Conservation (phyloP, 2,888 invertebrate species). For the Sinodicranocentrus sp. region DNA sequence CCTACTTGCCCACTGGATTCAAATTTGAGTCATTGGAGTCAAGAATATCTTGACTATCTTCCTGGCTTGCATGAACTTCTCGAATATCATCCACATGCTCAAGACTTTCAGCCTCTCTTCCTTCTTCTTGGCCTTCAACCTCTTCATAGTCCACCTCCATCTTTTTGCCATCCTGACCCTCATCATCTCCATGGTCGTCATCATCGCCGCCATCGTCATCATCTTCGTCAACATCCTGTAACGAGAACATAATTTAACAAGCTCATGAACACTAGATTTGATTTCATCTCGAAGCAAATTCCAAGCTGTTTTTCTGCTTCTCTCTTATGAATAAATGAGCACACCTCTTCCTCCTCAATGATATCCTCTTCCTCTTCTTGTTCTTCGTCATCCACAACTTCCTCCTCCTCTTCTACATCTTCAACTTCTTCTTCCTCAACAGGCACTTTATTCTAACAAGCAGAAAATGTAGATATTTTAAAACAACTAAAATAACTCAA, state of each 20-base stretch:
- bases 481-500: not conserved
- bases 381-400: slow-evolving; percentile 56
- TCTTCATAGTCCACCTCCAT: slow-evolving; percentile 78
- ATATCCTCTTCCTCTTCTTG: slow-evolving; percentile 68
- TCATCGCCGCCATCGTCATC: slow-evolving; percentile 81
- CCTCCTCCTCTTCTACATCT: slow-evolving; percentile 65
- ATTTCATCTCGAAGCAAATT: no score
- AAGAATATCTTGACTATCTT: slow-evolving; percentile 81
- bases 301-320: not conserved
- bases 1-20: slow-evolving; percentile 41
- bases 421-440: slow-evolving; percentile 72
- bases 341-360: slow-evolving; percentile 46
- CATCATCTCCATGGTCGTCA: slow-evolving; percentile 79
- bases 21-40: slow-evolving; percentile 79
- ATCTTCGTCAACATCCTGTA: slow-evolving; percentile 82
- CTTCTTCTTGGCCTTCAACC: slow-evolving; percentile 62
- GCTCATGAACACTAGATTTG: no score
- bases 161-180: slow-evolving; percentile 82
- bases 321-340: not conserved
- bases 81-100: slow-evolving; percentile 78
- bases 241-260: not conserved
- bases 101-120: slow-evolving; percentile 57
- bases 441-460: slow-evolving; percentile 56
- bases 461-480: not conserved
- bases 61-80: slow-evolving; percentile 78